Base-by-base conservation (phyloP, 37 sponge, comb jelly and placozoan species). In the Bolinopsis microptera region DNA sequence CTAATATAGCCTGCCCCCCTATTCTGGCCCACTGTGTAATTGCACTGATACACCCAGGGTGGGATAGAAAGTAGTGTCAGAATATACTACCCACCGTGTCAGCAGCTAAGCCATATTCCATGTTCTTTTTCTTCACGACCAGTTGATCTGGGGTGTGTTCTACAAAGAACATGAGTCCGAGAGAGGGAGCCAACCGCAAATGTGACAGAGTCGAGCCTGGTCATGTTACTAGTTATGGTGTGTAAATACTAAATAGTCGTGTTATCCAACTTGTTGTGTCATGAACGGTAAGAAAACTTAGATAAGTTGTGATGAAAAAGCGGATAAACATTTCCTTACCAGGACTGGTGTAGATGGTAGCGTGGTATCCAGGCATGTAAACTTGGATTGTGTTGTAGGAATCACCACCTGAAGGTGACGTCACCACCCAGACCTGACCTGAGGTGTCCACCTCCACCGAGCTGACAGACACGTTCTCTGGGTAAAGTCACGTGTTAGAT, bases 361-460 rank as follows among this genome's bases (percentile, higher is more conserved):
- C 30, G 23, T 40, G 40, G 61, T 28, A 86, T 5, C 48, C 90
- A 41, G 90, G 90, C 23, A 41, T 5, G 61, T 28, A 41, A 23
- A 28, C 13, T 28, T 22, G 23, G 90, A 86, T 27, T 8, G 90
- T 24, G 36, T 86, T 28, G 25, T 33, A 40, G 0, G 23, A 22
- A 8, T 39, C 90, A 35, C 2, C 5, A 8, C 23, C 38, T 18
- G 32, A 8, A 25, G 61, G 23, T 3, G 13, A 39, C 26, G 41
- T 24, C 30, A 86, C n/a, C 13, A 26, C 90, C 90, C 90, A 86
- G 0, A 86, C 90, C 26, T 86, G 90, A 5, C 61, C 61, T 21
- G 36, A 0, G 26, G 27, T 24, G 61, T 86, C 90, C 0, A 86
- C 41, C 26, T 24, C 90, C 41, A 86, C 3, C 0, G 90, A 86